Base-by-base conservation (phyloP, 2,113 vertebrate genomes). In the Conger conger region DNA sequence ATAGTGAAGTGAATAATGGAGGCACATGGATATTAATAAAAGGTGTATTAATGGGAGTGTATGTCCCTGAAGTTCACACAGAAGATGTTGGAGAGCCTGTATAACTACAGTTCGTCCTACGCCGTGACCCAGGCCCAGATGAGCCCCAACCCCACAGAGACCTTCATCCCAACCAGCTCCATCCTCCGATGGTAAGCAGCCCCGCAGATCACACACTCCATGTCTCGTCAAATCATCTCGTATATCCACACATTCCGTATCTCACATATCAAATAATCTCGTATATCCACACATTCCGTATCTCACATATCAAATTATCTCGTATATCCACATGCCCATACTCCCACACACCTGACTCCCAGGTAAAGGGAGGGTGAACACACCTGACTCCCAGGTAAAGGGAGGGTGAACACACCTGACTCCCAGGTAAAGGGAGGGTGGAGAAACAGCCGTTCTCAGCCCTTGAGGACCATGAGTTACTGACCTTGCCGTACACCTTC, bases 21-120 rank as follows among this genome's bases (percentile, higher is more conserved):
- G n/a, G n/a, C n/a, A n/a, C n/a, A n/a, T n/a, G n/a, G n/a, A n/a
- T n/a, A n/a, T n/a, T n/a, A n/a, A n/a, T n/a, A n/a, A n/a, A n/a
- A 7, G 15, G 45, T 50, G 11, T 50, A 50, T 7, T 33, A 73
- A 33, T 13, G 33, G 2, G 38, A 1, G 30, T 11, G 88, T 83
- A 88, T 89, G 82, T 86, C 76, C 76, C 94, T 91, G 16, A 91
- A 97, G 97, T 97, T 99, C 92, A 98, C 97, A 16, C 97, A 99
- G 93, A 99, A 97, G 95, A 99, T 98, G 98, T 85, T 99, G 94
- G 98, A 99, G 90, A 98, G 95, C 86, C 95, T 99, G 88, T 99
- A 95, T 91, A 99, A 99, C 89, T 99, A 96, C 88, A 95, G 96
- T 73, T 95, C 97, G 11, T 99, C 98, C 0, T 99, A 98, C 90